phyloP scores from a whole-genome alignment of 2,888 invertebrate genomes.

The Erebia ligea region DNA sequence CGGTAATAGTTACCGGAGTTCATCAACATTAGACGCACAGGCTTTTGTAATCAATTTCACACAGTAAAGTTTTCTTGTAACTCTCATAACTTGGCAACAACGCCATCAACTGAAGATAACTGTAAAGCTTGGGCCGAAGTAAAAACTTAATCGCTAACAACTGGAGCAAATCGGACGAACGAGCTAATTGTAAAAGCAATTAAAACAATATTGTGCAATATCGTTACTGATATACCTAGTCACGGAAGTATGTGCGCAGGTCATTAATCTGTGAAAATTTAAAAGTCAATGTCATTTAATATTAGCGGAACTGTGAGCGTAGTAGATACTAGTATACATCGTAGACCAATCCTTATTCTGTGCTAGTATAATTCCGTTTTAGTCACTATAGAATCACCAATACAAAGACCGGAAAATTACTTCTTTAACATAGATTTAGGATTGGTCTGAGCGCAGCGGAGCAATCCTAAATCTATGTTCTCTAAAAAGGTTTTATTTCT shows the following conservation, averaged over 20 bases:
- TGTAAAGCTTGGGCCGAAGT: slow-evolving; percentile 71
- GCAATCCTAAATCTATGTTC: no score
- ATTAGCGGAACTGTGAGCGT: not conserved
- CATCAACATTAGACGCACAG: slow-evolving; percentile 40
- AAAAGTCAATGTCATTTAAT: slow-evolving; percentile 20
- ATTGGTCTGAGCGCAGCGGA: no score
- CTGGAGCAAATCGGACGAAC: slow-evolving; percentile 79
- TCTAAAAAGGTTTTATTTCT: no score
- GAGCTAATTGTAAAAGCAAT: slow-evolving; percentile 72
- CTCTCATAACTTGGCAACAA: slow-evolving; percentile 65
- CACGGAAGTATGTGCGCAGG: slow-evolving; percentile 50
- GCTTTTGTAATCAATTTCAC: slow-evolving; percentile 49
- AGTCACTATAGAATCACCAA: no score
- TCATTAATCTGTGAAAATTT: slow-evolving; percentile 29
- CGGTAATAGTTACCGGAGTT: slow-evolving; percentile 26
- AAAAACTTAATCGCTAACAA: slow-evolving; percentile 80
- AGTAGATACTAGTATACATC: not conserved
- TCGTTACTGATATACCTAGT: slow-evolving; percentile 54
- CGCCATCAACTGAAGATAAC: slow-evolving; percentile 57
- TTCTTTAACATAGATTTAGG: no score
- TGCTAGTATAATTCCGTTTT: not conserved
- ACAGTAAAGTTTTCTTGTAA: slow-evolving; percentile 62
- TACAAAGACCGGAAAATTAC: not conserved
- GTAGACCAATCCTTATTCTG: not conserved
- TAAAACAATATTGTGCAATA: slow-evolving; percentile 77